Conservation (phyloP, 2,888 invertebrate genomes). For the Pristionchus exspectatus region DNA sequence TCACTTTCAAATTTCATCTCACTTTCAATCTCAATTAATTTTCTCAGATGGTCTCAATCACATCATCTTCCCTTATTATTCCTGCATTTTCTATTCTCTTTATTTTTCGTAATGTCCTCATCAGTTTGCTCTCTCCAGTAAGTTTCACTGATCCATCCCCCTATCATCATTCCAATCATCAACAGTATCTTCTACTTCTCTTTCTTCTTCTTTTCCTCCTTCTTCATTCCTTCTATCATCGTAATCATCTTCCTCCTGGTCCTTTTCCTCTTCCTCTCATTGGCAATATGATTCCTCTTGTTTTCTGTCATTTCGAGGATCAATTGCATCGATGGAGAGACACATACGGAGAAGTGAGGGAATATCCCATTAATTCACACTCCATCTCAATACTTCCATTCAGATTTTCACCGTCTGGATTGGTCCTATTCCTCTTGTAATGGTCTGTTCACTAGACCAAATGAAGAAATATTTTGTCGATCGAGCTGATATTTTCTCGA, state of each 20-base stretch:
- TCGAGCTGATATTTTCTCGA: conserved; percentile 74
- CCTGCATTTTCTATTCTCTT: neutral
- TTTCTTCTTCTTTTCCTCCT: neutral
- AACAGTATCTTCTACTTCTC: neutral
- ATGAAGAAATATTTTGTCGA: conserved; percentile 75
- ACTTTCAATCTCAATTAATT: neutral
- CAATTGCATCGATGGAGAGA: conserved; percentile 50
- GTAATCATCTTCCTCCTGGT: conserved; percentile 44
- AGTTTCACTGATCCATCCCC: neutral
- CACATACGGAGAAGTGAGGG: conserved; percentile 42
- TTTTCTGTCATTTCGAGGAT: conserved; percentile 21
- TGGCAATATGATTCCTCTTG: conserved; percentile 49
- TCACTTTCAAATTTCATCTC: neutral
- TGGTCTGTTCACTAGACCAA: conserved; percentile 66
- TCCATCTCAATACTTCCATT: neutral
- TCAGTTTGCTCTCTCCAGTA: neutral
- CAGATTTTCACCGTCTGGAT: conserved; percentile 78
- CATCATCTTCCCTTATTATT: neutral
- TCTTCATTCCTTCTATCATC: neutral
- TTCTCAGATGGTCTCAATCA: conserved; percentile 14
- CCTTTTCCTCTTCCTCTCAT: conserved; percentile 51
- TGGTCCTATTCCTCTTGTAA: conserved; percentile 75
- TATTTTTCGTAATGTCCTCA: neutral
- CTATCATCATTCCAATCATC: neutral
- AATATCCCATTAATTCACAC: neutral